Evolutionary conservation across 2,888 invertebrate genomes (phyloP).

Genomic region (Acanthopleura granulata): DNA sequence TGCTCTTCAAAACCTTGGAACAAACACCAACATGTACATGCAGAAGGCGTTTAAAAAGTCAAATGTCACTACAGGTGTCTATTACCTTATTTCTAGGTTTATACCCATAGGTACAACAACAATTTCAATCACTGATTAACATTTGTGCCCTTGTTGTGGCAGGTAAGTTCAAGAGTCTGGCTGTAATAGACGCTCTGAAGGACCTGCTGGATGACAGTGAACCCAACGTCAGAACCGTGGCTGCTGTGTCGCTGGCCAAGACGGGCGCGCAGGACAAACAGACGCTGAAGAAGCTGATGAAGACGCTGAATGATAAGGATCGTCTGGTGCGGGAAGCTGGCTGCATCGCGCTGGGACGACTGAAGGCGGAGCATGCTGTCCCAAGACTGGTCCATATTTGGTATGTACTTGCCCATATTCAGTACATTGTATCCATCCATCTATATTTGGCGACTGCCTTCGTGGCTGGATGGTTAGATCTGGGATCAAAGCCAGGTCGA

Average conservation of each 20-base stretch:
- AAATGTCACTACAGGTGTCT: no score
- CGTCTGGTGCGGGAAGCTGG: conserved; percentile 57
- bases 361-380: conserved; percentile 50
- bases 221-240: conserved; percentile 54
- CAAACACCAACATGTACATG: no score
- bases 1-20: no score
- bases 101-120: no score
- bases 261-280: conserved; percentile 41
- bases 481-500: no score
- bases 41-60: no score
- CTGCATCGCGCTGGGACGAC: conserved; percentile 55
- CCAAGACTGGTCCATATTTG: conserved; percentile 51
- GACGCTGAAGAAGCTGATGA: conserved; percentile 41
- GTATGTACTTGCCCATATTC: conserved; percentile 39
- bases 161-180: conserved; percentile 53
- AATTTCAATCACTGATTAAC: no score
- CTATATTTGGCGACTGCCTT: no score
- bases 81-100: no score
- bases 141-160: conserved; percentile 16
- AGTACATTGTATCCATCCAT: no score
- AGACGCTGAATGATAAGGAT: conserved; percentile 50
- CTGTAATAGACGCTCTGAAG: conserved; percentile 52
- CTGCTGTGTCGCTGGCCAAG: conserved; percentile 56
- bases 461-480: no score
- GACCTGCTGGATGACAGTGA: conserved; percentile 52